These are phyloP conservation scores for Pyxicephalus adspersus DNA, from an alignment of 2,113 vertebrate genomes.

Conservation along the genomic window DNA sequence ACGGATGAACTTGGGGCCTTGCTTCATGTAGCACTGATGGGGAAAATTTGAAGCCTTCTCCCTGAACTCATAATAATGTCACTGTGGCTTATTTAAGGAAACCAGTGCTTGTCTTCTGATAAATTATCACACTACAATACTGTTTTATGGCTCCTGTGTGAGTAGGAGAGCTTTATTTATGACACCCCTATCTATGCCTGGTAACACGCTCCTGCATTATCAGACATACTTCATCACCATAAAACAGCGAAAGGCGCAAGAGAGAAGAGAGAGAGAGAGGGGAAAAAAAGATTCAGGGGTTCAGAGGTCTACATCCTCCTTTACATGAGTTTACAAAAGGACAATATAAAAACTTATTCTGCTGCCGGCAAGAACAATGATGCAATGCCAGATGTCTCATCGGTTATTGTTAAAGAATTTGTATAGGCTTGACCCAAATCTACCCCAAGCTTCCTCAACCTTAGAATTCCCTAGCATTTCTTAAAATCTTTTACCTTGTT, in stretches of 20 bases:
- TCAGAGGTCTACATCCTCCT: slow-evolving; percentile 67
- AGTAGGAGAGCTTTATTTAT: slow-evolving; percentile 71
- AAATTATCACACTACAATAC: slow-evolving; percentile 68
- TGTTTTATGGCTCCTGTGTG: slow-evolving; percentile 68
- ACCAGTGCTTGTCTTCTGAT: slow-evolving; percentile 70
- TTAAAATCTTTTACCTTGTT: too few species aligned
- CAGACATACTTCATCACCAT: slow-evolving; percentile 71
- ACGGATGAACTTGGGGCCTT: slow-evolving; percentile 33
- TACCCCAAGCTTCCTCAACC: too few species aligned
- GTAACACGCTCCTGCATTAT: slow-evolving; percentile 70
- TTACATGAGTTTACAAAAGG: slow-evolving; percentile 64
- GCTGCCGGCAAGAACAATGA: slow-evolving; percentile 16
- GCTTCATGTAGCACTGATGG: slow-evolving; percentile 44
- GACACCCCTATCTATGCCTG: slow-evolving; percentile 69
- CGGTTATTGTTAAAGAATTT: neutral
- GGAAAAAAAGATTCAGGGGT: slow-evolving; percentile 59
- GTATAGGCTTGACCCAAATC: too few species aligned
- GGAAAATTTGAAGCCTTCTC: slow-evolving; percentile 31
- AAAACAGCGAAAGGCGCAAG: slow-evolving; percentile 65
- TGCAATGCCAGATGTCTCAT: neutral
- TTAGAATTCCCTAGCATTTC: too few species aligned
- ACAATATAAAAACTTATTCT: slow-evolving; percentile 60
- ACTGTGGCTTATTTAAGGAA: slow-evolving; percentile 75
- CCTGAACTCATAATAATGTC: slow-evolving; percentile 67
- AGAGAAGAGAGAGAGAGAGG: slow-evolving; percentile 15